These are phyloP conservation scores for Drosophila serrata DNA, from an alignment of 1,140 invertebrate genomes.

Conservation along the genomic window DNA sequence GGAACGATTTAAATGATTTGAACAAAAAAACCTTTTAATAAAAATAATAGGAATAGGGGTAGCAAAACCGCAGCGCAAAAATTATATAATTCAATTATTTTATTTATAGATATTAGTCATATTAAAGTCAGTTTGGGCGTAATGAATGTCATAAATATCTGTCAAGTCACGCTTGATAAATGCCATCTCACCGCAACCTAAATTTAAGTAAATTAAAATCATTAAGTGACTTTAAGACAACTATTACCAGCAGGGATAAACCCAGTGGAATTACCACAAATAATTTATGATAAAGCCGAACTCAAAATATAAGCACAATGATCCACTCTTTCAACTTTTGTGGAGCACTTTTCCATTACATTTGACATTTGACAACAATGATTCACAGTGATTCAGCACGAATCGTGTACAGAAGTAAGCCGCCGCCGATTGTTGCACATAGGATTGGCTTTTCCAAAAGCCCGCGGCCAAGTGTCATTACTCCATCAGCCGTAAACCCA, in stretches of 20 bases:
- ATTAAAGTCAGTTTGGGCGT: neutral
- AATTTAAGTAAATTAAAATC: conserved; percentile 7
- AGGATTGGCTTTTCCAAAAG: conserved; percentile 65
- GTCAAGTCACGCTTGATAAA: conserved; percentile 14
- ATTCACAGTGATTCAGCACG: conserved; percentile 61
- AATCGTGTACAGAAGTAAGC: conserved; percentile 41
- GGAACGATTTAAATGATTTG: neutral
- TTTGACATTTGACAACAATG: conserved; percentile 60
- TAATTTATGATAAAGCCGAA: conserved; percentile 11
- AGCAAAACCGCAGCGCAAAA: neutral
- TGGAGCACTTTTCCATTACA: conserved; percentile 34
- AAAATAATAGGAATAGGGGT: neutral
- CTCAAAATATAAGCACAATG: conserved; percentile 14
- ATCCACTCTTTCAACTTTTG: conserved; percentile 26
- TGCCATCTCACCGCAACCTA: conserved; percentile 1
- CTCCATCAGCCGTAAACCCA: conserved; percentile 45
- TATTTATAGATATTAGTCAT: conserved; percentile 10
- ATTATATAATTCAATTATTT: neutral
- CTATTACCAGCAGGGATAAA: neutral
- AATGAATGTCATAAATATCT: conserved; percentile 5
- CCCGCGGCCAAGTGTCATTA: conserved; percentile 49
- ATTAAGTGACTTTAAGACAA: neutral
- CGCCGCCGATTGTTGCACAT: conserved; percentile 45
- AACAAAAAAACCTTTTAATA: neutral
- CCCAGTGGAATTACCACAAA: conserved; percentile 23